Evolutionary conservation across 2,888 invertebrate species (phyloP).

Genomic region (Protula sp.): DNA sequence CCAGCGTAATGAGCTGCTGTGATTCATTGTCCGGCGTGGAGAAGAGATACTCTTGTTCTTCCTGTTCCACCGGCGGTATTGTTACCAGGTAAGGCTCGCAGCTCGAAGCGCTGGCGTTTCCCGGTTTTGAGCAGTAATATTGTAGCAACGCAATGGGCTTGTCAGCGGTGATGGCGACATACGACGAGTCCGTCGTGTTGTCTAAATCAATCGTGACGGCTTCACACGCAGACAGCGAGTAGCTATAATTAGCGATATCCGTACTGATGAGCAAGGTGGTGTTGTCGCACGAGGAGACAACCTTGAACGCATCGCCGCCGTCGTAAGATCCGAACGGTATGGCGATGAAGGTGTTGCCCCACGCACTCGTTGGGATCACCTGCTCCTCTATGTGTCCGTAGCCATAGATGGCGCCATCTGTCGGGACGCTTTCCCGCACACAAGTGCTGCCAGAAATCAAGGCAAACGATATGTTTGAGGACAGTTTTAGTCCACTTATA

Average conservation of each 20-base stretch:
- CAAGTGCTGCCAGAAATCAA: neutral
- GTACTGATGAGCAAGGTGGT: neutral
- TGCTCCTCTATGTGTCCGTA: neutral
- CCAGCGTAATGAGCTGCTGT: neutral
- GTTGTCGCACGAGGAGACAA: neutral
- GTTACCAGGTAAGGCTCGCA: neutral
- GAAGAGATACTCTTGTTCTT: neutral
- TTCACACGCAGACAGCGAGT: neutral
- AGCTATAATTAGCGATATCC: neutral
- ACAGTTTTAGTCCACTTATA: neutral
- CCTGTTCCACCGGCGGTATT: neutral
- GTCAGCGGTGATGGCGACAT: neutral
- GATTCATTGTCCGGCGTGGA: neutral
- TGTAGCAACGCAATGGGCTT: neutral
- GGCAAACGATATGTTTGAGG: neutral
- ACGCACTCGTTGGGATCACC: neutral
- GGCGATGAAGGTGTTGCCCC: neutral
- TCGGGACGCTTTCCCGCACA: neutral
- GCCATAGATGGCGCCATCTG: neutral
- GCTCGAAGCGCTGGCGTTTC: neutral
- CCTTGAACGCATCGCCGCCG: neutral
- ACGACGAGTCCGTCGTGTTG: neutral
- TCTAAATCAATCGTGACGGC: neutral
- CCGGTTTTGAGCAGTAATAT: neutral
- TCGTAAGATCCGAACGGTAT: neutral